These are phyloP conservation scores for Drosophila anomalata DNA, from an alignment of 2,888 invertebrate species.

Conservation along the genomic window DNA sequence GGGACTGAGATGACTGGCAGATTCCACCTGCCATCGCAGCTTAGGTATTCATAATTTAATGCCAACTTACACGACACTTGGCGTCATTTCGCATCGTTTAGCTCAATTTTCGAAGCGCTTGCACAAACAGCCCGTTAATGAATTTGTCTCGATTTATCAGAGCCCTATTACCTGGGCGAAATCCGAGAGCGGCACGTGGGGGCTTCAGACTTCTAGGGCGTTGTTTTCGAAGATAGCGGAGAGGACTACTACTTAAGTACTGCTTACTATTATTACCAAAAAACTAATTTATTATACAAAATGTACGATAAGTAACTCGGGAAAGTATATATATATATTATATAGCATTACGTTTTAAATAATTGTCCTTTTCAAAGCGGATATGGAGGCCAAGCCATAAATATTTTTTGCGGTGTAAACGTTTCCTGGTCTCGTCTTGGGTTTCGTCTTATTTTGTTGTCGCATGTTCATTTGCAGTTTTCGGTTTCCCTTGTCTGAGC, in stretches of 20 bases:
- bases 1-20: conserved; percentile 55
- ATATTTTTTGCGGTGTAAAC: conserved; percentile 27
- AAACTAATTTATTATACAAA: no score
- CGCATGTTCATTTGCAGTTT: conserved; percentile 70
- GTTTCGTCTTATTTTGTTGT: conserved; percentile 19
- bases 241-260: neutral
- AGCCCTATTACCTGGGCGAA: conserved; percentile 15
- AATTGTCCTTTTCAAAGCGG: neutral
- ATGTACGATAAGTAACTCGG: no score
- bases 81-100: conserved; percentile 68
- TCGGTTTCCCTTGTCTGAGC: conserved; percentile 34
- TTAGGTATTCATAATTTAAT: conserved; percentile 74
- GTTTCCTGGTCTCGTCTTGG: conserved; percentile 20
- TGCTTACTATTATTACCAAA: no score
- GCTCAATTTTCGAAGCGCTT: conserved; percentile 60
- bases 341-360: no score
- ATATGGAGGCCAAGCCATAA: neutral
- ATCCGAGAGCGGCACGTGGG: conserved; percentile 1
- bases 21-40: conserved; percentile 54
- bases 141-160: conserved; percentile 43
- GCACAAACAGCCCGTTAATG: conserved; percentile 52
- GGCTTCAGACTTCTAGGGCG: neutral
- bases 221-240: neutral
- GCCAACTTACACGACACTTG: conserved; percentile 66
- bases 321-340: no score